Evolutionary conservation across 2,888 invertebrate species (phyloP).

Genomic region (Thecophora atra): DNA sequence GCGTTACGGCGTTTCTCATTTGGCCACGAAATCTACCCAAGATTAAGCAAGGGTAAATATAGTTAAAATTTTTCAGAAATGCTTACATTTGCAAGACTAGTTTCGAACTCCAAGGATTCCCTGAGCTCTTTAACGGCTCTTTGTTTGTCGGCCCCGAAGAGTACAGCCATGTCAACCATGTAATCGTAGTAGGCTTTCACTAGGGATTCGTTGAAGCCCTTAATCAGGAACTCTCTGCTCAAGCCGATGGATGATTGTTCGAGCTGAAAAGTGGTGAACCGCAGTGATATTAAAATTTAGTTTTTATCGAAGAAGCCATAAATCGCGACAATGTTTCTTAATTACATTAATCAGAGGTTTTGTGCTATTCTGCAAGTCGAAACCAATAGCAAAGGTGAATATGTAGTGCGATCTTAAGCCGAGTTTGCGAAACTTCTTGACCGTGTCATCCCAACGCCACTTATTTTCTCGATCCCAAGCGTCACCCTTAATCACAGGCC

Average conservation of each 20-base stretch:
- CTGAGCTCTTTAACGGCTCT: slow-evolving; percentile 77
- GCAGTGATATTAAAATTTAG: not conserved
- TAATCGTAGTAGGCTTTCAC: slow-evolving; percentile 88
- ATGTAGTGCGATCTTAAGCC: slow-evolving; percentile 92
- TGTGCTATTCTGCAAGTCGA: slow-evolving; percentile 89
- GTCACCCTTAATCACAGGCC: slow-evolving; percentile 88
- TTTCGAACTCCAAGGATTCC: slow-evolving; percentile 88
- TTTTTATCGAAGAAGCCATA: too few species aligned
- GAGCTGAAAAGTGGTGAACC: slow-evolving; percentile 70
- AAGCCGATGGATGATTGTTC: slow-evolving; percentile 88
- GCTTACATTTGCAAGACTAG: slow-evolving; percentile 89
- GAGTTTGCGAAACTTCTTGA: slow-evolving; percentile 80
- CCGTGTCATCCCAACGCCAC: slow-evolving; percentile 85
- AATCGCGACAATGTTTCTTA: too few species aligned
- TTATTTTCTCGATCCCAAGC: slow-evolving; percentile 72
- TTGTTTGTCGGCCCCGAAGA: slow-evolving; percentile 81
- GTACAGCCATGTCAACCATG: slow-evolving; percentile 86
- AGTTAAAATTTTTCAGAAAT: too few species aligned
- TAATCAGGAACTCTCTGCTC: slow-evolving; percentile 84
- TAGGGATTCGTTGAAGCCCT: slow-evolving; percentile 82
- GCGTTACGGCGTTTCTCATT: slow-evolving; percentile 91
- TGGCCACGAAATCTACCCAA: slow-evolving; percentile 82
- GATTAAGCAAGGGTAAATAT: not conserved
- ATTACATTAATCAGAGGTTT: slow-evolving; percentile 51
- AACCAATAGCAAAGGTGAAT: slow-evolving; percentile 88